phyloP scores from a whole-genome alignment of 1,140 invertebrate genomes.

The Drosophila kepulauana region DNA sequence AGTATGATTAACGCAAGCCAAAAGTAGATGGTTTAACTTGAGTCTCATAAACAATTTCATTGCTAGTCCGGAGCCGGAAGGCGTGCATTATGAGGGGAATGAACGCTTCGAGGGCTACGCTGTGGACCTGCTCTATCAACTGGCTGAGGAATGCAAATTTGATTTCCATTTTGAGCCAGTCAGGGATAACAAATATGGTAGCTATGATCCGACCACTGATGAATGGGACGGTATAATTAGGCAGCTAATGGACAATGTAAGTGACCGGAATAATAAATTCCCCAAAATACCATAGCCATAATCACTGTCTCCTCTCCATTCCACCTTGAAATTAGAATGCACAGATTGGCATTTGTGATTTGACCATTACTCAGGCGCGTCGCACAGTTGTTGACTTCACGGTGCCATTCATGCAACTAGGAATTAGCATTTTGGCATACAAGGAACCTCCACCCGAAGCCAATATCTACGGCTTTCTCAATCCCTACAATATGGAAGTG shows the following conservation, averaged over 20 bases:
- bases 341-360: constrained; percentile 94
- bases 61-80: constrained; percentile 67
- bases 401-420: constrained; percentile 95
- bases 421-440: constrained; percentile 94
- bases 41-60: not conserved
- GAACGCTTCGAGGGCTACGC: constrained; percentile 90
- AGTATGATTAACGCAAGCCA: constrained; percentile 11
- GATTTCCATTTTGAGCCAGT: constrained; percentile 91
- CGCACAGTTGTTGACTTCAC: constrained; percentile 94
- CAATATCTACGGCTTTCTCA: constrained; percentile 95
- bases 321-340: constrained; percentile 88
- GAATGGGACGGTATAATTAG: constrained; percentile 95
- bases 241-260: constrained; percentile 90
- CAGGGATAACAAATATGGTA: constrained; percentile 90
- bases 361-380: constrained; percentile 95
- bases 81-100: constrained; percentile 85
- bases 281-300: not conserved
- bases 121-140: constrained; percentile 90
- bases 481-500: constrained; percentile 95
- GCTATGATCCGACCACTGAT: constrained; percentile 88
- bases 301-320: constrained; percentile 14
- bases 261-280: constrained; percentile 12
- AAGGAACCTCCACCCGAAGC: constrained; percentile 94
- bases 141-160: constrained; percentile 89
- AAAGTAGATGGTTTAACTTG: not conserved